Percentiles rank a stretch among this genome's conserved stretches.
Evolutionary conservation across 2,797 vertebrate species (phyloP).

Genomic region (Numenius phaeopus): DNA sequence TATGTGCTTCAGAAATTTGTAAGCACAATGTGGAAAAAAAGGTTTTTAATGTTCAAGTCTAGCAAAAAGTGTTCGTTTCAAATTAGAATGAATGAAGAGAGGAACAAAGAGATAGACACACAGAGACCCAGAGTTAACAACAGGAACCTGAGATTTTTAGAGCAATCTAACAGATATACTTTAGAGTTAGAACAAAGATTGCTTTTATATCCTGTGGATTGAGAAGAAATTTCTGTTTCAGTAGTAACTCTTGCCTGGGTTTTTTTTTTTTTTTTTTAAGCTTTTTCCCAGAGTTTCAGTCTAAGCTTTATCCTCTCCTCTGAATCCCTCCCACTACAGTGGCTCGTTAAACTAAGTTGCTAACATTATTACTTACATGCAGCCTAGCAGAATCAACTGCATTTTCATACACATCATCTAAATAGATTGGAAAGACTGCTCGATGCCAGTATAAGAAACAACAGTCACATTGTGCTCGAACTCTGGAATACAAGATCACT

Average conservation of each 20-base stretch:
- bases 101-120: not conserved
- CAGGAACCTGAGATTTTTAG: fast-evolving
- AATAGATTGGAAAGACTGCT: constrained; percentile 96
- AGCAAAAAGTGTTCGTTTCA: not conserved
- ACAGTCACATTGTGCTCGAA: constrained; percentile 93
- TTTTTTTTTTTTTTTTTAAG: not conserved
- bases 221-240: not conserved
- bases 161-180: not conserved
- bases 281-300: not conserved
- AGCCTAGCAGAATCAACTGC: constrained; percentile 94
- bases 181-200: not conserved
- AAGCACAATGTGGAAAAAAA: not conserved
- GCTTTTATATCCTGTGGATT: not conserved
- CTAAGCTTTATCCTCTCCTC: not conserved
- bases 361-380: constrained; percentile 84
- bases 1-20: not conserved
- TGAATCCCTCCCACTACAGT: not conserved
- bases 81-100: not conserved
- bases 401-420: constrained; percentile 96
- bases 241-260: not conserved
- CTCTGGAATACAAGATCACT: constrained; percentile 79
- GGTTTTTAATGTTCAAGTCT: not conserved
- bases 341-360: not conserved
- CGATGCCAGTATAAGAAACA: constrained; percentile 98
- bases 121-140: not conserved